Evolutionary conservation across 2,113 vertebrate genomes (phyloP), one percentile per base, ranked within the genome.

Genomic region (Copsychus sechellarum): DNA sequence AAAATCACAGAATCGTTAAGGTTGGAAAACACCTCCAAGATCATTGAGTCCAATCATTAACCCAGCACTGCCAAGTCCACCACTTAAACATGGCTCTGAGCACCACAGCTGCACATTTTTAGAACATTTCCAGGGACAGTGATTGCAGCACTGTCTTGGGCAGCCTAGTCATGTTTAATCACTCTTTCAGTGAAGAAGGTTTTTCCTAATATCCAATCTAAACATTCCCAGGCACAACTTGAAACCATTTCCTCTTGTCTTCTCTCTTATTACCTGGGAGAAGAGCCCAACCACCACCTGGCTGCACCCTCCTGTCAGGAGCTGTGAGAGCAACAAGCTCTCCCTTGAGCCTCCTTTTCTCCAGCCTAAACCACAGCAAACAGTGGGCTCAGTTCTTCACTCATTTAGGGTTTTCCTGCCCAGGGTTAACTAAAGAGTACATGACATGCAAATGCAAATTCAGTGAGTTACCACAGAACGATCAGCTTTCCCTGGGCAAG

Each of bases 221-320:
- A 82, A 47, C 17, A 34, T 31, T 60, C 8, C 20, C 11, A 34
- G 23, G 24, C 1, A 2, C 24, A 69, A 11, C 14, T 22, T 40
- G 21, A 40, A 33, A 31, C 3, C 21, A 31, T 42, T 82, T 82
- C 25, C 18, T 76, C n/a, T 38, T 38, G 4, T 28, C 23, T 40
- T 67, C 12, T 22, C 38, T 53, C 45, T 40, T 31, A 16, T 40
- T 11, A 11, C n/a, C 12, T 34, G n/a, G 6, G 21, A 42, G 62
- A 22, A 25, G 17, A 54, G 21, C 4, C 38, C 0, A 0, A 40
- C 5, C 21, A 23, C 8, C 22, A 8, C 29, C 9, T 25, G 53
- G 58, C 11, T 60, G 9, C 19, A 17, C 8, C 9, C 6, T 82
- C 40, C 40, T 47, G 14, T 34, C 62, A 76, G 21, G 12, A 61